Conservation (phyloP, 2,113 vertebrate species). For the Ageneiosus marmoratus region DNA sequence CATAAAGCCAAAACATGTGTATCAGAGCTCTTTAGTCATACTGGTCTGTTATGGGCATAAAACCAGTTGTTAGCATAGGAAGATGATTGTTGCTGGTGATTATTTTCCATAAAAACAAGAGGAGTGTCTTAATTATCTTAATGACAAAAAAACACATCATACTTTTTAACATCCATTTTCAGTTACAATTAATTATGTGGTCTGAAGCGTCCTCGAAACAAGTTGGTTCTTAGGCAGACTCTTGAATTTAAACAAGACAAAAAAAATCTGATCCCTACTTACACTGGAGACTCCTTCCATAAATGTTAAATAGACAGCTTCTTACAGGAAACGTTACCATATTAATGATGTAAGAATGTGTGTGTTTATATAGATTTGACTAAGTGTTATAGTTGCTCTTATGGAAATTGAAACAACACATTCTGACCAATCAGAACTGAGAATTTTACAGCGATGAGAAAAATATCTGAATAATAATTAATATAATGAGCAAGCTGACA, state of each 20-base stretch:
- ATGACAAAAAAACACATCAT: neutral
- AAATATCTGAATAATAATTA: neutral
- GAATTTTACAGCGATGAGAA: neutral
- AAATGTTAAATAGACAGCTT: neutral
- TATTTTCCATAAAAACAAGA: neutral
- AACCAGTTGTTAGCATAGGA: too few species aligned
- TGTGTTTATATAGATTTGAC: neutral
- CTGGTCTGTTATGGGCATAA: too few species aligned
- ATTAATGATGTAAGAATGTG: neutral
- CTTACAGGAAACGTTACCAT: neutral
- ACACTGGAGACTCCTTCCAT: neutral
- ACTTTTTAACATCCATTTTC: neutral
- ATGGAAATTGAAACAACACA: neutral
- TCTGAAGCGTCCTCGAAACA: neutral
- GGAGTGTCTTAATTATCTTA: neutral
- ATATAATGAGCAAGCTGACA: too few species aligned
- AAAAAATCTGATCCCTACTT: neutral
- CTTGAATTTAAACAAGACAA: neutral
- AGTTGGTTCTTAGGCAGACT: too few species aligned
- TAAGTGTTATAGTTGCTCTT: neutral
- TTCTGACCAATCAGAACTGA: neutral
- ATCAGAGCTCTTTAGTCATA: neutral
- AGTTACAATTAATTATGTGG: neutral
- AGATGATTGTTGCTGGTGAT: neutral
- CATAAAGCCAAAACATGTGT: neutral